Percentiles rank a stretch among this genome's conserved stretches.
These are phyloP conservation scores for Mongoloraphidia duomilia DNA, from an alignment of 2,888 invertebrate genomes.

Conservation along the genomic window DNA sequence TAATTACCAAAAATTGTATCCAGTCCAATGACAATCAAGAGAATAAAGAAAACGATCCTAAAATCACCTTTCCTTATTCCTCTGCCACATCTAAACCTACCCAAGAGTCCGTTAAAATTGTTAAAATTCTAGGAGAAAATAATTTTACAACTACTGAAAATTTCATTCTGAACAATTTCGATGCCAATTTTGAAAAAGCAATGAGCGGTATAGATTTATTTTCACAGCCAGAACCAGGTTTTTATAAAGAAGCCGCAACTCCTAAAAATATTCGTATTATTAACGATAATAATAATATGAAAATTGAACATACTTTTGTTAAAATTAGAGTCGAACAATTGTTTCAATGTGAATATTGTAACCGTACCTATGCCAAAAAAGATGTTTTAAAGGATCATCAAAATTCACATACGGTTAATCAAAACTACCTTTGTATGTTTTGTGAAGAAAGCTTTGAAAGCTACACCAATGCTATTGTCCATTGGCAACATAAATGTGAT, in stretches of 20 bases:
- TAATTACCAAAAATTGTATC: background rate
- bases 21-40: too few species aligned
- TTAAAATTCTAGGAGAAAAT: too few species aligned
- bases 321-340: conserved; percentile 30
- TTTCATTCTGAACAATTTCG: conserved; percentile 7
- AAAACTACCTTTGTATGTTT: conserved; percentile 32
- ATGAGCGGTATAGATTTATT: conserved; percentile 2
- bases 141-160: too few species aligned
- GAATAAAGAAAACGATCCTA: too few species aligned
- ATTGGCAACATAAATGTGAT: conserved; percentile 35
- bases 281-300: conserved; percentile 1
- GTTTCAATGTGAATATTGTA: conserved; percentile 46
- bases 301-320: background rate
- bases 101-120: too few species aligned
- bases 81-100: too few species aligned
- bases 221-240: background rate
- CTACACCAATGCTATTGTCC: conserved; percentile 36
- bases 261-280: conserved; percentile 2
- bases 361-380: conserved; percentile 38
- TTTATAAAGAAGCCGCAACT: background rate
- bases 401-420: conserved; percentile 29
- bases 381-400: conserved; percentile 31
- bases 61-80: too few species aligned
- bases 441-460: conserved; percentile 32
- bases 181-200: conserved; percentile 9